Percentiles rank a stretch among this genome's conserved stretches.
Evolutionary conservation across 2,113 vertebrate genomes (phyloP).

Genomic region (Rhizomys pruinosus): DNA sequence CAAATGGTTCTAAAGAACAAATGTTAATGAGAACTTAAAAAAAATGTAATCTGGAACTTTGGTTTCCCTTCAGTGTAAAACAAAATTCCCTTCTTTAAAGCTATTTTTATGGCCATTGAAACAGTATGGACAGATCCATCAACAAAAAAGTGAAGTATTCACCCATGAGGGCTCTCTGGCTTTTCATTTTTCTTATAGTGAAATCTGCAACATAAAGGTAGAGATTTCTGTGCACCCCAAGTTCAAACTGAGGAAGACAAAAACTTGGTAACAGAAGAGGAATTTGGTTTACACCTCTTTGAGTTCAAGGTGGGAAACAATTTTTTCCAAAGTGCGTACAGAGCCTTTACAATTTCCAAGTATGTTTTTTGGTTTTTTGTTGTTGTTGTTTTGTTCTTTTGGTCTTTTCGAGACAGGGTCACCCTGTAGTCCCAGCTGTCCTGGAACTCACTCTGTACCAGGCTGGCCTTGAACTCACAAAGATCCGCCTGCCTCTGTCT

Average conservation of each 20-base stretch:
- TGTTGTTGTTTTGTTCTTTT: too few species aligned
- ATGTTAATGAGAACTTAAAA: slow-evolving; percentile 77
- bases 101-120: slow-evolving; percentile 54
- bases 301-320: slow-evolving; percentile 20
- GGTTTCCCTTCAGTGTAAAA: slow-evolving; percentile 69
- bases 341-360: slow-evolving; percentile 33
- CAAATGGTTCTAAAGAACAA: slow-evolving; percentile 67
- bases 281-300: slow-evolving; percentile 6
- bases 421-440: too few species aligned
- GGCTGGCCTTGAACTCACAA: too few species aligned
- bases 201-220: slow-evolving; percentile 11
- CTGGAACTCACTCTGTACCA: too few species aligned
- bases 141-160: neutral
- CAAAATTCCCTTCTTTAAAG: slow-evolving; percentile 64
- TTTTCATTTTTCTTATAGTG: slow-evolving; percentile 2
- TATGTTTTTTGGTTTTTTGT: too few species aligned
- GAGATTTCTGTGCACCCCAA: neutral
- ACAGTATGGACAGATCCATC: neutral
- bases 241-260: slow-evolving; percentile 50
- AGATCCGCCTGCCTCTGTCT: too few species aligned
- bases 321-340: slow-evolving; percentile 36
- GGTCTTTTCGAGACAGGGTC: too few species aligned
- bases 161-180: neutral
- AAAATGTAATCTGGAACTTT: slow-evolving; percentile 59
- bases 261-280: slow-evolving; percentile 33